A percentile compares a stretch with the other conserved stretches of the same genome.
These are phyloP conservation scores for Pachycephus smyrnensis DNA, from an alignment of 2,888 invertebrate genomes.

Conservation along the genomic window DNA sequence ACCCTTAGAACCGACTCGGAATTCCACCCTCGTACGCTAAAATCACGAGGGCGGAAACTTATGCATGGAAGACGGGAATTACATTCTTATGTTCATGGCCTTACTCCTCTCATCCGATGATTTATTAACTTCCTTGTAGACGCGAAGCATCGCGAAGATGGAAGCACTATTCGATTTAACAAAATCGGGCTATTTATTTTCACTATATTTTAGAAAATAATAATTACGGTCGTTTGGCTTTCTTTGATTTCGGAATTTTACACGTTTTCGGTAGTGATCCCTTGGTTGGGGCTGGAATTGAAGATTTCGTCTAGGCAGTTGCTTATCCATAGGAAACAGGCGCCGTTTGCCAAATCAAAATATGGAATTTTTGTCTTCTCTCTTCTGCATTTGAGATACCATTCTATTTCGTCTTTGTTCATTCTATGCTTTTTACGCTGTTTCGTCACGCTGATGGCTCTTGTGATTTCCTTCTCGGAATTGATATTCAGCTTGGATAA, in stretches of 20 bases:
- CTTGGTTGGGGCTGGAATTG: not conserved
- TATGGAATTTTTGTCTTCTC: conserved; percentile 43
- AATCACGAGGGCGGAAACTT: conserved; percentile 49
- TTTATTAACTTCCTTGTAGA: not conserved
- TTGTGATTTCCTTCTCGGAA: not conserved
- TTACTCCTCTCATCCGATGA: conserved; percentile 3
- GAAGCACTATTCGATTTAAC: not conserved
- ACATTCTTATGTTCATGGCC: conserved; percentile 3
- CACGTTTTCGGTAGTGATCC: not conserved
- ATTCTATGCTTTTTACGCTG: conserved; percentile 11
- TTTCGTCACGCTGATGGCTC: not conserved
- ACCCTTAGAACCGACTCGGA: conserved; percentile 30
- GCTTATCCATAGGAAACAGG: conserved; percentile 42
- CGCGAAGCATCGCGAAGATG: not conserved
- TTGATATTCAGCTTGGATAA: not conserved
- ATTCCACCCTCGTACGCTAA: conserved; percentile 42
- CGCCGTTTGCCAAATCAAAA: conserved; percentile 39
- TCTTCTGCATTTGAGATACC: conserved; percentile 47
- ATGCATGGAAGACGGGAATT: conserved; percentile 38
- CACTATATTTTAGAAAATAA: too few relatives aligned
- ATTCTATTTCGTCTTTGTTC: conserved; percentile 32
- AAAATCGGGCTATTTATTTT: too few relatives aligned
- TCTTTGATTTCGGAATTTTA: too few relatives aligned
- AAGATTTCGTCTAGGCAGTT: conserved; percentile 30
- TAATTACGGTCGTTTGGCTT: too few relatives aligned